Percentiles rank a stretch among this genome's conserved stretches.
Evolutionary conservation across 2,888 invertebrate species (phyloP).

Genomic region (Caenorhabditis wallacei): DNA sequence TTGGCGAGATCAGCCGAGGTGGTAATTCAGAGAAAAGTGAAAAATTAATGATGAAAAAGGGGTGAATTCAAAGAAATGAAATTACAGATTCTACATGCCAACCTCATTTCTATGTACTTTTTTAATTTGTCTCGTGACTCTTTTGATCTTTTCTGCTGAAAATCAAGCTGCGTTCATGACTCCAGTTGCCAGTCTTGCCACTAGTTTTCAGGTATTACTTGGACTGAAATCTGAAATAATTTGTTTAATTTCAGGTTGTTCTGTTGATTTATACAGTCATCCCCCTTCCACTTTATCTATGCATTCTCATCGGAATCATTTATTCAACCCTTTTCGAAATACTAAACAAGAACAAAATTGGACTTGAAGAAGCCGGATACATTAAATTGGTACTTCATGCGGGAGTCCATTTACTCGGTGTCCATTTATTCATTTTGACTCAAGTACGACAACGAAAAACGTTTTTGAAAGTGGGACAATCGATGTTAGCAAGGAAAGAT

Average conservation of each 20-base stretch:
- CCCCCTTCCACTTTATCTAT: conserved; percentile 92
- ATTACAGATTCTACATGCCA: conserved; percentile 84
- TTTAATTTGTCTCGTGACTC: conserved; percentile 83
- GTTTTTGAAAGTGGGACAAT: conserved; percentile 96
- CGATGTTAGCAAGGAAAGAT: conserved; percentile 92
- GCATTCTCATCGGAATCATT: conserved; percentile 89
- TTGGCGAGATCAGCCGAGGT: too few relatives aligned
- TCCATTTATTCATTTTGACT: conserved; percentile 93
- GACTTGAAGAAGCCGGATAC: conserved; percentile 62
- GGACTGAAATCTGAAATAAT: neutral
- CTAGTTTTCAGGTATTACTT: conserved; percentile 79
- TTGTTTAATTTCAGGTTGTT: conserved; percentile 88
- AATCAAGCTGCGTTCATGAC: conserved; percentile 82
- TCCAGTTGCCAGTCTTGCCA: conserved; percentile 83
- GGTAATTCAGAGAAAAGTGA: neutral
- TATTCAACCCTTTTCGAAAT: conserved; percentile 93
- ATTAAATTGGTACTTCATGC: conserved; percentile 88
- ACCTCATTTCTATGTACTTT: conserved; percentile 87
- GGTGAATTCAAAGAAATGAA: neutral
- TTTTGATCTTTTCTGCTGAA: conserved; percentile 79
- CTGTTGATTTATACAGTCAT: conserved; percentile 94
- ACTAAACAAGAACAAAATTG: conserved; percentile 84
- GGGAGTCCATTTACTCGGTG: conserved; percentile 93
- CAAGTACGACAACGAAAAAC: conserved; percentile 93
- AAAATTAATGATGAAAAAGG: neutral